These are phyloP conservation scores for Hydractinia echinata DNA, from an alignment of 30 jellyfish, hydroid and myxozoan genomes.

Conservation along the genomic window DNA sequence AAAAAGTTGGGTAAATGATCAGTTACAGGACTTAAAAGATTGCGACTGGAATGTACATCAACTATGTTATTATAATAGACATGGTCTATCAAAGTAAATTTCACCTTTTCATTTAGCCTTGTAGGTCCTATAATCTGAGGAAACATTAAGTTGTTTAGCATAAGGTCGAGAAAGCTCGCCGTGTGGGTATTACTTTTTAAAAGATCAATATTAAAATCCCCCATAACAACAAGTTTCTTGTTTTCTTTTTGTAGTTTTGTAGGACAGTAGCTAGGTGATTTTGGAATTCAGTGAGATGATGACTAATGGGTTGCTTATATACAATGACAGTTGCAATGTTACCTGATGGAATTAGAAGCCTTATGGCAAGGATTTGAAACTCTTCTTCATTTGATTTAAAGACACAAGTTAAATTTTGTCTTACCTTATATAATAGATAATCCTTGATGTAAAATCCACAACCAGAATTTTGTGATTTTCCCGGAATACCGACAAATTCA, in stretches of 20 bases:
- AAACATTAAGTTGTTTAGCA: conserved; percentile 1
- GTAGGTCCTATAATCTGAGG: conserved; percentile 6
- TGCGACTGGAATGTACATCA: not conserved
- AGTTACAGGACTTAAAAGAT: not conserved
- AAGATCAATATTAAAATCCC: not conserved
- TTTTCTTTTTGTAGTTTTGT: not conserved
- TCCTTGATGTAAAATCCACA: conserved; percentile 49
- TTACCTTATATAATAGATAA: conserved; percentile 22
- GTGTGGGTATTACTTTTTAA: not conserved
- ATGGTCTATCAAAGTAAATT: not conserved
- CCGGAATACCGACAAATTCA: conserved; percentile 26
- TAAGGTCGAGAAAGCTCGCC: not conserved
- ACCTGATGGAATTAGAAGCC: conserved; percentile 14
- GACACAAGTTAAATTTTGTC: conserved; percentile 36
- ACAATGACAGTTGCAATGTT: not conserved
- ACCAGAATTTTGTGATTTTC: conserved; percentile 40
- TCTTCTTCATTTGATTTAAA: conserved; percentile 6
- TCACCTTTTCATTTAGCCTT: not conserved
- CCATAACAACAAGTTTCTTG: not conserved
- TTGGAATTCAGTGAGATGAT: not conserved
- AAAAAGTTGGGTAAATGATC: conserved; percentile 11
- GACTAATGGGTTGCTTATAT: not conserved
- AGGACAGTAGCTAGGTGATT: not conserved
- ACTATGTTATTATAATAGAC: not conserved
- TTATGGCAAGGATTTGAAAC: conserved; percentile 38